Evolutionary conservation across 2,888 invertebrate genomes (phyloP).

Genomic region (Drosophila borborema): DNA sequence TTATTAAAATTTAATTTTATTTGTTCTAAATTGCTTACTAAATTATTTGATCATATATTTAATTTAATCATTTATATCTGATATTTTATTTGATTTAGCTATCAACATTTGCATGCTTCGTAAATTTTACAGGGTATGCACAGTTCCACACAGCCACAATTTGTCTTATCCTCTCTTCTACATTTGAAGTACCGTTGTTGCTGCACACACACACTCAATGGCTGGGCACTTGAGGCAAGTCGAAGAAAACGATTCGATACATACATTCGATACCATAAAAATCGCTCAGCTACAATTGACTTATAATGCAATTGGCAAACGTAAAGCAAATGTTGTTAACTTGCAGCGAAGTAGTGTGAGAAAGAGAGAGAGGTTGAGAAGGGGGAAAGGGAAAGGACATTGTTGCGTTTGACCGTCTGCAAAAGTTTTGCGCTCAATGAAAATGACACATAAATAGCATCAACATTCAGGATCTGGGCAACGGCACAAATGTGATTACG

Average conservation of each 20-base stretch:
- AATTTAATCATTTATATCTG: not conserved
- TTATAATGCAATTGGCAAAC: slow-evolving; percentile 81
- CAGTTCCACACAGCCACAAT: not conserved
- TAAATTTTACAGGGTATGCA: slow-evolving; percentile 1
- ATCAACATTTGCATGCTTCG: not conserved
- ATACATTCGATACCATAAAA: slow-evolving; percentile 58
- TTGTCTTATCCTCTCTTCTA: not conserved
- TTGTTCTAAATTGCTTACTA: too few relatives aligned
- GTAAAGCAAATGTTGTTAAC: slow-evolving; percentile 79
- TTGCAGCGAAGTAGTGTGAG: slow-evolving; percentile 29
- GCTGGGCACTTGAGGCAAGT: slow-evolving; percentile 33
- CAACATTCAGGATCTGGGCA: slow-evolving; percentile 56
- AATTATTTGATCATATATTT: not conserved
- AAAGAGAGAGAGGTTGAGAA: not conserved
- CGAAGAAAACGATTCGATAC: slow-evolving; percentile 48
- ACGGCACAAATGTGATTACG: slow-evolving; percentile 74
- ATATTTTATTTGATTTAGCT: not conserved
- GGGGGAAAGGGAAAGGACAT: slow-evolving; percentile 42
- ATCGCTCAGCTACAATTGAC: slow-evolving; percentile 78
- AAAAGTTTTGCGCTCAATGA: slow-evolving; percentile 57
- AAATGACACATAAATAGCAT: slow-evolving; percentile 77
- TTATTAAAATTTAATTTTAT: too few relatives aligned
- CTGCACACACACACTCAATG: slow-evolving; percentile 23
- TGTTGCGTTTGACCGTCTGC: slow-evolving; percentile 66
- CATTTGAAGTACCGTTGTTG: slow-evolving; percentile 8